phyloP scores from a whole-genome alignment of 1,140 invertebrate genomes.

The Asobara japonica region DNA sequence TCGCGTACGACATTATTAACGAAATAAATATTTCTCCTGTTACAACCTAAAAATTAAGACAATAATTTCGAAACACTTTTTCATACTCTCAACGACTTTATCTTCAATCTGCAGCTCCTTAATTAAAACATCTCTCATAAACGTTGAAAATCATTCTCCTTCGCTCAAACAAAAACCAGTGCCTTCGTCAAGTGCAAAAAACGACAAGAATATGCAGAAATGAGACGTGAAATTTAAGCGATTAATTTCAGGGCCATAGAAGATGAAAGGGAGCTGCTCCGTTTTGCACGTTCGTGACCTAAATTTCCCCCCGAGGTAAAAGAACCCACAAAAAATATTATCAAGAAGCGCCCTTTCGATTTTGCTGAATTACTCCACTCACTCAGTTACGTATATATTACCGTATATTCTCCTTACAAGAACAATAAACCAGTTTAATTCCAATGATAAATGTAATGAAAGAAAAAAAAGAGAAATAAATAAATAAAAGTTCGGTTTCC shows the following conservation, averaged over 20 bases:
- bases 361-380: neutral
- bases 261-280: constrained; percentile 10
- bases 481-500: neutral
- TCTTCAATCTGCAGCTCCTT: no score
- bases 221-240: neutral
- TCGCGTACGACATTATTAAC: no score
- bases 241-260: neutral
- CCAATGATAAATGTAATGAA: neutral
- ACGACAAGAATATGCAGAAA: neutral
- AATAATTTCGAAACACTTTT: no score
- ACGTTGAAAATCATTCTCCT: neutral
- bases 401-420: neutral
- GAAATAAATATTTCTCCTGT: no score
- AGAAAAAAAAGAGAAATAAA: neutral
- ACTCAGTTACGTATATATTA: neutral
- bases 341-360: neutral
- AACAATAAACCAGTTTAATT: neutral
- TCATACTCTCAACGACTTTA: no score
- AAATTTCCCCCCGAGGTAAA: neutral
- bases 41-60: no score
- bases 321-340: neutral
- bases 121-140: neutral
- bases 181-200: no score
- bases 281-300: constrained; percentile 1
- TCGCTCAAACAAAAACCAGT: no score